Conservation (phyloP, 2,113 vertebrate species). For the Cyrtonyx montezumae region DNA sequence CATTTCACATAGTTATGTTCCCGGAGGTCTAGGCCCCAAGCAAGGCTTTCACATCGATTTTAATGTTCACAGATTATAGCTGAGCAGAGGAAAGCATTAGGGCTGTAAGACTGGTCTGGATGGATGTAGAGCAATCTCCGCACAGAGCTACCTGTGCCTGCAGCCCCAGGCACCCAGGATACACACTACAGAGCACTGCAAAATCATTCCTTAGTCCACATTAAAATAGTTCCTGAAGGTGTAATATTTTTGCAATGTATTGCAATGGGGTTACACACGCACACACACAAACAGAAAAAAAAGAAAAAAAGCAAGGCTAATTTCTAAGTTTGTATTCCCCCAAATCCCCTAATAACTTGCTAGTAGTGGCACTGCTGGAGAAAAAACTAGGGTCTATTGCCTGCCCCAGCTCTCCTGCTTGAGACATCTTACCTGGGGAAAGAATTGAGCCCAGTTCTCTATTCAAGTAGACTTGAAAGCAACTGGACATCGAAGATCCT, state of each 20-base stretch:
- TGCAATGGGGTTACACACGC: not conserved
- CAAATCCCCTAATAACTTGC: not conserved
- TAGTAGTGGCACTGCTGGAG: not conserved
- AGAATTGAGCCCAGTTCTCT: not conserved
- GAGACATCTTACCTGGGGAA: not conserved
- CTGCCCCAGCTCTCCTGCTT: not conserved
- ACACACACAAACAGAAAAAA: too few species aligned
- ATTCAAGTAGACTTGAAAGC: not conserved
- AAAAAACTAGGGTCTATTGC: not conserved
- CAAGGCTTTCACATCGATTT: too few species aligned
- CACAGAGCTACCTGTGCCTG: too few species aligned
- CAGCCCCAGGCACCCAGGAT: too few species aligned
- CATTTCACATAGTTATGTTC: not conserved
- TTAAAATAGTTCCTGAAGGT: not conserved
- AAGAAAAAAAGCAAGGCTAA: too few species aligned
- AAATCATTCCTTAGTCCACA: not conserved
- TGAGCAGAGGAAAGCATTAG: too few species aligned
- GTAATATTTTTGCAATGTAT: not conserved
- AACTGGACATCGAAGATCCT: not conserved
- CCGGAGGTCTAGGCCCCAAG: not conserved
- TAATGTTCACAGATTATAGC: too few species aligned
- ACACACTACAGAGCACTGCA: not conserved
- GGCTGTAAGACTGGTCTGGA: too few species aligned
- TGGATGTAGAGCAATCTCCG: too few species aligned
- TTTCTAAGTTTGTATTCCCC: not conserved